These are phyloP conservation scores for Aphelocoma californica DNA, from an alignment of 2,797 vertebrate species.

Conservation along the genomic window DNA sequence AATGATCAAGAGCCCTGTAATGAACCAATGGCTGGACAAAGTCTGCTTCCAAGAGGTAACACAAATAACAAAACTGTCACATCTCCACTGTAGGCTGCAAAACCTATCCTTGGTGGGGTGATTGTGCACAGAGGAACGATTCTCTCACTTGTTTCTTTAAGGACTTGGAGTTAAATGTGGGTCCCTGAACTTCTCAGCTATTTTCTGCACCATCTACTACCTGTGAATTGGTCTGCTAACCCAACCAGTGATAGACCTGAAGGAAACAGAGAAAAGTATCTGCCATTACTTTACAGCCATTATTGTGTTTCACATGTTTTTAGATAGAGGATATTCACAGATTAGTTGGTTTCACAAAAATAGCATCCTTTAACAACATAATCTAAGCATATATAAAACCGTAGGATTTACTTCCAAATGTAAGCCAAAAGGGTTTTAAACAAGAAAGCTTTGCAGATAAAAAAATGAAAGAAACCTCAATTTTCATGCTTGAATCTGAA, in stretches of 20 bases:
- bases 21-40: background rate
- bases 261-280: background rate
- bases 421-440: background rate
- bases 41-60: background rate
- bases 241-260: accelerated
- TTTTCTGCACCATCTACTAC: background rate
- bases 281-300: background rate
- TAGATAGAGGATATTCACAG: background rate
- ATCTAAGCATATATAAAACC: background rate
- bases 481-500: background rate
- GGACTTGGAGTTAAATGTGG: background rate
- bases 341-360: background rate
- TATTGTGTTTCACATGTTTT: background rate
- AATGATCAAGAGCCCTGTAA: background rate
- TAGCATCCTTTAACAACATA: background rate
- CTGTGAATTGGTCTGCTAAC: background rate
- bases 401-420: background rate
- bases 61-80: background rate
- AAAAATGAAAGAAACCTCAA: background rate
- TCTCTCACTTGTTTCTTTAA: background rate
- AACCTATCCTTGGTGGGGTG: background rate
- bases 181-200: background rate
- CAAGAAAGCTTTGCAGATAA: background rate
- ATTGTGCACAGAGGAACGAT: accelerated
- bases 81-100: background rate